These are phyloP conservation scores for Tanytarsus gracilentus DNA, from an alignment of 2,888 invertebrate genomes.

Conservation along the genomic window DNA sequence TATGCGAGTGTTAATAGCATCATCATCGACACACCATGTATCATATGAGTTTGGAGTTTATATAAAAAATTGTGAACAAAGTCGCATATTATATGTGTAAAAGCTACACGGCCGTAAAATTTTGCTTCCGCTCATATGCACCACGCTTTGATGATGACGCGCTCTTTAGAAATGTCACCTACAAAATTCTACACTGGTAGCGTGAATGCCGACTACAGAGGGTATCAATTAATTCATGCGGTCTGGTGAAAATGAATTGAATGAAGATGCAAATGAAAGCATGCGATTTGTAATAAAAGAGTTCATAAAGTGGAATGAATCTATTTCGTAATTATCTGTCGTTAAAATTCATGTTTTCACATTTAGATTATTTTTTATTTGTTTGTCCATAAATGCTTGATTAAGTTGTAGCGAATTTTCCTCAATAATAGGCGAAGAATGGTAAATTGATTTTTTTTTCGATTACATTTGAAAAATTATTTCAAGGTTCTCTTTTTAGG, in stretches of 20 bases:
- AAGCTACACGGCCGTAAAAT: conserved; percentile 25
- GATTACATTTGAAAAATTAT: too few relatives aligned
- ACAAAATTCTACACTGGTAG: background rate
- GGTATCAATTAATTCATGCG: conserved; percentile 5
- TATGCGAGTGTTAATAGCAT: background rate
- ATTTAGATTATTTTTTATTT: too few relatives aligned
- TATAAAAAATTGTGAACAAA: background rate
- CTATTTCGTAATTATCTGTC: too few relatives aligned
- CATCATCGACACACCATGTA: background rate
- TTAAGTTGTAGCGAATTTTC: too few relatives aligned
- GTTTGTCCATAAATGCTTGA: too few relatives aligned
- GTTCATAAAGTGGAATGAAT: too few relatives aligned
- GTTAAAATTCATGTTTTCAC: too few relatives aligned
- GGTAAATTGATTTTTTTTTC: too few relatives aligned
- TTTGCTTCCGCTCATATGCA: conserved; percentile 13
- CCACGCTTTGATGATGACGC: background rate
- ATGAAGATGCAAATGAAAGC: background rate
- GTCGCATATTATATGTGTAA: background rate
- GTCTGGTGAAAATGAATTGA: background rate
- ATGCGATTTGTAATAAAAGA: background rate
- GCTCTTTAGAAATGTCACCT: too few relatives aligned
- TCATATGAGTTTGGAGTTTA: background rate
- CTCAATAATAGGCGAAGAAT: too few relatives aligned
- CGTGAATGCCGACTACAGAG: background rate
- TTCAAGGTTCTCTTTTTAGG: too few relatives aligned